Evolutionary conservation across 2,888 invertebrate species (phyloP).

Genomic region (Tetragonula carbonaria): DNA sequence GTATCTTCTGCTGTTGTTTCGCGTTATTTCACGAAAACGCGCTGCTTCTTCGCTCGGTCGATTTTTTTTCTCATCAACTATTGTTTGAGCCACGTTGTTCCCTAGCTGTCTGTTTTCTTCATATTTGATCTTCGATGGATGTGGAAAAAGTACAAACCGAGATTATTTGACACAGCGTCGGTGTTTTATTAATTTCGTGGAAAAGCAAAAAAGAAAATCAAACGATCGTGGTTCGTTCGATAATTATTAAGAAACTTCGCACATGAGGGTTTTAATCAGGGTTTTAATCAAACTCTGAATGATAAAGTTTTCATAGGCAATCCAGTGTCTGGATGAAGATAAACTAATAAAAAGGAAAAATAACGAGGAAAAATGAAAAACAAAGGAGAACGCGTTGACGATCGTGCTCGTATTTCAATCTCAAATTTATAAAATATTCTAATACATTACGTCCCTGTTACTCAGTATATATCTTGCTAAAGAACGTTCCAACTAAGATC

Average conservation of each 20-base stretch:
- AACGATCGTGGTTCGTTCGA: background rate
- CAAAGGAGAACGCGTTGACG: background rate
- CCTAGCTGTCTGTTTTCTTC: background rate
- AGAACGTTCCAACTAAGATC: background rate
- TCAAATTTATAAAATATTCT: background rate
- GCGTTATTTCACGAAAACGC: background rate
- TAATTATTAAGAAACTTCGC: background rate
- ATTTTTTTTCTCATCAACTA: no score
- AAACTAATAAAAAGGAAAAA: background rate
- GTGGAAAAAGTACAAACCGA: background rate
- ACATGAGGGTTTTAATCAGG: background rate
- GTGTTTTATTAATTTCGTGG: background rate
- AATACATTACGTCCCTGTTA: background rate
- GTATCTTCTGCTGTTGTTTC: no score
- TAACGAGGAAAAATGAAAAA: background rate
- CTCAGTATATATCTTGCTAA: background rate
- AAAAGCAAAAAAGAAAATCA: background rate
- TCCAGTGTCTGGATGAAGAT: background rate
- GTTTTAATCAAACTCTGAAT: background rate
- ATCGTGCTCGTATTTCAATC: background rate
- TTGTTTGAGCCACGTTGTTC: background rate
- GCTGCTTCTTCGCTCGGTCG: no score
- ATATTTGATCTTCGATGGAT: background rate
- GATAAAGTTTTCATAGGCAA: background rate
- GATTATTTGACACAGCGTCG: background rate